Evolutionary conservation across 1,140 invertebrate genomes (phyloP).

Genomic region (Leptopilina boulardi): DNA sequence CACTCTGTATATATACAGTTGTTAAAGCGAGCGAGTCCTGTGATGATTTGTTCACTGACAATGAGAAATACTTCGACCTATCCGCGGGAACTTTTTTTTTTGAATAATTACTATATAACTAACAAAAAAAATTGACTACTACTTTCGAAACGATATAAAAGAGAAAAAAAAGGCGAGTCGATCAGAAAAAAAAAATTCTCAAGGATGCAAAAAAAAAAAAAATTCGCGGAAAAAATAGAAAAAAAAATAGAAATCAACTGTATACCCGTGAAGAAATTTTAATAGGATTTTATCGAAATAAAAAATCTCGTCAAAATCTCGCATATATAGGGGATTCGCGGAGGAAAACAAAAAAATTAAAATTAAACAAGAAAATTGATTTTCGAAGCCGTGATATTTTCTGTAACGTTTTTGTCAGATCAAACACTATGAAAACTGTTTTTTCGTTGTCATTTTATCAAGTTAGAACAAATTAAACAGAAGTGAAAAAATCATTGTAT

Average conservation of each 20-base stretch:
- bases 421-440: no score
- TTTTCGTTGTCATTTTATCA: no score
- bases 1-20: background rate
- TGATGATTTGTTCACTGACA: slow-evolving; percentile 20
- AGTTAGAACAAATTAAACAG: no score
- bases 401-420: no score
- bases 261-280: no score
- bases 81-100: slow-evolving; percentile 10
- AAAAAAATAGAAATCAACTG: background rate
- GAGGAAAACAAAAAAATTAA: no score
- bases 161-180: background rate
- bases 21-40: background rate
- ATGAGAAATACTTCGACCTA: slow-evolving; percentile 17
- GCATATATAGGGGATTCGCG: no score
- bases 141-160: background rate
- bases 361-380: no score
- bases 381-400: no score
- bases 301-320: no score
- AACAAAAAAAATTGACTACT: background rate
- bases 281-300: no score
- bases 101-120: background rate
- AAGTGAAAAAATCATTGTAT: no score
- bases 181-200: slow-evolving; percentile 13
- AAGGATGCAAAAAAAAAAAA: background rate
- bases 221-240: background rate